Percentiles rank a stretch among this genome's conserved stretches.
Conservation (phyloP, 1,140 invertebrate genomes). For the Anagrus nilaparvatae region DNA sequence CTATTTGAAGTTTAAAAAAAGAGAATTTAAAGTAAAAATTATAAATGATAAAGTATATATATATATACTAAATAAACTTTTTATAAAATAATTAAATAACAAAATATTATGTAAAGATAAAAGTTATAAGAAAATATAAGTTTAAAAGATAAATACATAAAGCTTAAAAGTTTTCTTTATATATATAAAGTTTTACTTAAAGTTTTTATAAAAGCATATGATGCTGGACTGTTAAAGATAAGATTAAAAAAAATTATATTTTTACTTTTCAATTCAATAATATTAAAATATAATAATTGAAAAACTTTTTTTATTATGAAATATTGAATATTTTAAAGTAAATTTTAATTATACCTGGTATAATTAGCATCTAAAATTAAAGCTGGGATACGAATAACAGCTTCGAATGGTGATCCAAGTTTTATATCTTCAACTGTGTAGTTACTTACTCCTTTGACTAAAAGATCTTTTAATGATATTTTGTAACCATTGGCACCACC, state of each 20-base stretch:
- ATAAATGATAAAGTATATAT: too few species aligned
- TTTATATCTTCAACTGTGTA: conserved; percentile 55
- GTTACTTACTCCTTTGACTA: conserved; percentile 59
- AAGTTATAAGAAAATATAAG: not conserved
- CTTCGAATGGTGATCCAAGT: conserved; percentile 55
- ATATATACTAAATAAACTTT: too few species aligned
- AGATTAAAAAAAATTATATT: too few species aligned
- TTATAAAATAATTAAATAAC: too few species aligned
- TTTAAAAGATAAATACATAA: conserved; percentile 8
- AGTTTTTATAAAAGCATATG: too few species aligned
- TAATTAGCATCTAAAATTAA: conserved; percentile 58
- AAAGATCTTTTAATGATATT: conserved; percentile 55
- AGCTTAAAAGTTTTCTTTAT: too few species aligned
- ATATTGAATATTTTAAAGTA: not conserved
- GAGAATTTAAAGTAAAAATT: not conserved
- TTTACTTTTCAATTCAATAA: too few species aligned
- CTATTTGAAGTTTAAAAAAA: not conserved
- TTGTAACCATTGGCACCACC: conserved; percentile 60
- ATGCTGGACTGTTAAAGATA: too few species aligned
- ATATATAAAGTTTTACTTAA: too few species aligned
- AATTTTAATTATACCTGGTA: conserved; percentile 47
- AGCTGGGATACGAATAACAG: conserved; percentile 53
- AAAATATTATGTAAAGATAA: too few species aligned
- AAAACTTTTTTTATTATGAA: not conserved
- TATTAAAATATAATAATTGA: too few species aligned